phyloP scores from a whole-genome alignment of 1,140 invertebrate species.

The Ylistrum balloti region DNA sequence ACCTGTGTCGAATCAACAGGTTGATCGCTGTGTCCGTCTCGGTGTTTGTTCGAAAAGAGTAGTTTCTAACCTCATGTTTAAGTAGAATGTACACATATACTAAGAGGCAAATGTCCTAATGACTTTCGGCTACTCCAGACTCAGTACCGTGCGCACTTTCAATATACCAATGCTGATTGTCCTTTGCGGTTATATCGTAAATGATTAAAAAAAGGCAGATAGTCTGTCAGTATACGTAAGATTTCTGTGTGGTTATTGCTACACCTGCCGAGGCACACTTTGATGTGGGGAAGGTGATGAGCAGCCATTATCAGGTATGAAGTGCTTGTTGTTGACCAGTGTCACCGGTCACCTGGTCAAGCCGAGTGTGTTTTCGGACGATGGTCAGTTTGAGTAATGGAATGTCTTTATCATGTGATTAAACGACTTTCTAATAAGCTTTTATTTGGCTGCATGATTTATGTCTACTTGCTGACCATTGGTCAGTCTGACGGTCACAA shows the following conservation, averaged over 20 bases:
- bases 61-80: too few species aligned
- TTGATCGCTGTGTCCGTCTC: too few species aligned
- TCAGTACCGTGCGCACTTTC: too few species aligned
- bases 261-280: neutral
- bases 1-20: too few species aligned
- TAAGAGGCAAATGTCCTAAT: too few species aligned
- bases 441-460: constrained; percentile 28
- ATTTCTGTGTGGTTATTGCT: neutral
- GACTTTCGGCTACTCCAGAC: too few species aligned
- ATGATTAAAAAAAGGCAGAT: too few species aligned
- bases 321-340: neutral
- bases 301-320: neutral
- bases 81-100: neutral
- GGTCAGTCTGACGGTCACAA: neutral
- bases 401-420: constrained; percentile 35
- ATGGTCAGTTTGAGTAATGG: neutral
- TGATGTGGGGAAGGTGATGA: constrained; percentile 15
- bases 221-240: too few species aligned
- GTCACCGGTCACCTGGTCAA: constrained; percentile 36
- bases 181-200: too few species aligned
- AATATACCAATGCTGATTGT: too few species aligned
- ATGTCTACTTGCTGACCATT: constrained; percentile 20
- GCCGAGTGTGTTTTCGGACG: neutral
- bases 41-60: too few species aligned
- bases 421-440: constrained; percentile 35